These are phyloP conservation scores for Sepioteuthis lessoniana DNA, from an alignment of 2,888 invertebrate genomes.

Conservation along the genomic window DNA sequence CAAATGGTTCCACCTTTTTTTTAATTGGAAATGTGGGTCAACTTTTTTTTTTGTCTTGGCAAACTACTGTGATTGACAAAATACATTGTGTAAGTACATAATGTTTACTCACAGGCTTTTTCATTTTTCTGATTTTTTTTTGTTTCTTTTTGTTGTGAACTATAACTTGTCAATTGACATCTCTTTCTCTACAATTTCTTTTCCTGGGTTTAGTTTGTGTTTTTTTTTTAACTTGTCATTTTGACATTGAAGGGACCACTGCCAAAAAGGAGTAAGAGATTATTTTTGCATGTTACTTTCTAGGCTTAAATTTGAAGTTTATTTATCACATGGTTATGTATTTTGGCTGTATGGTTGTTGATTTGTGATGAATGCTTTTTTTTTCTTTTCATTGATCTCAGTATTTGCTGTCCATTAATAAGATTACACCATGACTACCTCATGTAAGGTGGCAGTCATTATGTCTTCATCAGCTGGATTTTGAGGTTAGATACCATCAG, in stretches of 20 bases:
- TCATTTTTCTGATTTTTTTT: neutral
- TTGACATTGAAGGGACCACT: slow-evolving; percentile 6
- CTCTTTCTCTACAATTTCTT: neutral
- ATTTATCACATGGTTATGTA: neutral
- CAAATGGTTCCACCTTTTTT: neutral
- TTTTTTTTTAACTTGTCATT: neutral
- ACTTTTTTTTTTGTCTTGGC: neutral
- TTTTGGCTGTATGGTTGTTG: neutral
- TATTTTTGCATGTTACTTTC: neutral
- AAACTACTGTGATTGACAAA: neutral
- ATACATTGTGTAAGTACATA: neutral
- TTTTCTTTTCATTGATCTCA: neutral
- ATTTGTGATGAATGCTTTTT: neutral
- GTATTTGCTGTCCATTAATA: neutral
- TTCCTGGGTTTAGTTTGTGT: neutral
- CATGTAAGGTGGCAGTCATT: no score
- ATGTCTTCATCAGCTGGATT: no score
- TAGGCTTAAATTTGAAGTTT: neutral
- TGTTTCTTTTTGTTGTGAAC: neutral
- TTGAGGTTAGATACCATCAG: no score
- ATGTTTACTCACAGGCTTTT: neutral
- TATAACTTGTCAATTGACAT: neutral
- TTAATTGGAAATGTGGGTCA: neutral
- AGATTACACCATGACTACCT: neutral
- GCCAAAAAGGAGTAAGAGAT: neutral